Conservation (phyloP, 2,888 invertebrate genomes). For the Nesidiocoris tenuis region DNA sequence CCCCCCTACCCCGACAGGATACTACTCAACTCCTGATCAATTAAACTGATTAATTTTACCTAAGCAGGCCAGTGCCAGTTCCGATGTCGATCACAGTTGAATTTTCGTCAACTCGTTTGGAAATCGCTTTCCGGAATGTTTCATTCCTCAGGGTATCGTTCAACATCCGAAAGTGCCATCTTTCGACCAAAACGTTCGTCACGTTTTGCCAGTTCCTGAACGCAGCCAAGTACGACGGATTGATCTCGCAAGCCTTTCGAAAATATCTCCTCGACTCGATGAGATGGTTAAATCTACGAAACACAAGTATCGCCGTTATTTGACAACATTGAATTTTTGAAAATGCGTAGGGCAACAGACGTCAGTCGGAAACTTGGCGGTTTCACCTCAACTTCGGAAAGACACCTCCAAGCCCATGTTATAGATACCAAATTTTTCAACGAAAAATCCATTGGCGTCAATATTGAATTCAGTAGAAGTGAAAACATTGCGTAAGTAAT, state of each 20-base stretch:
- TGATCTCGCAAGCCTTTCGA: constrained; percentile 58
- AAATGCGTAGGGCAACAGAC: too few relatives aligned
- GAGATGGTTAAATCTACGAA: constrained; percentile 59
- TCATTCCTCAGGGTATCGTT: constrained; percentile 71
- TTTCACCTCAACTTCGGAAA: too few relatives aligned
- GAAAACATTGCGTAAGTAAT: too few relatives aligned
- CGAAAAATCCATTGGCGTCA: too few relatives aligned
- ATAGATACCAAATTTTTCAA: too few relatives aligned
- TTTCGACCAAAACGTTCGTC: constrained; percentile 67
- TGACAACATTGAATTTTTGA: too few relatives aligned
- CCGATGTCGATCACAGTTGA: constrained; percentile 63
- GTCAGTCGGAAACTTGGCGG: too few relatives aligned
- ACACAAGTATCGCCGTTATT: not conserved
- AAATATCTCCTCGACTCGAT: constrained; percentile 61
- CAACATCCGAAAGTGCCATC: constrained; percentile 83
- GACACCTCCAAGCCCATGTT: too few relatives aligned
- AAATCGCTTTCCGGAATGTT: constrained; percentile 66
- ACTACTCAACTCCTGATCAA: too few relatives aligned
- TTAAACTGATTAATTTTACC: too few relatives aligned
- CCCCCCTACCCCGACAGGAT: too few relatives aligned
- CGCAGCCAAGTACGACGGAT: constrained; percentile 60
- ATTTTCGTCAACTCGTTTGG: constrained; percentile 57
- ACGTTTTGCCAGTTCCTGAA: constrained; percentile 69
- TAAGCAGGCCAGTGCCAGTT: constrained; percentile 72
- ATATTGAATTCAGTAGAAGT: too few relatives aligned